These are phyloP conservation scores for Papilio polytes DNA, from an alignment of 1,140 invertebrate species.

Conservation along the genomic window DNA sequence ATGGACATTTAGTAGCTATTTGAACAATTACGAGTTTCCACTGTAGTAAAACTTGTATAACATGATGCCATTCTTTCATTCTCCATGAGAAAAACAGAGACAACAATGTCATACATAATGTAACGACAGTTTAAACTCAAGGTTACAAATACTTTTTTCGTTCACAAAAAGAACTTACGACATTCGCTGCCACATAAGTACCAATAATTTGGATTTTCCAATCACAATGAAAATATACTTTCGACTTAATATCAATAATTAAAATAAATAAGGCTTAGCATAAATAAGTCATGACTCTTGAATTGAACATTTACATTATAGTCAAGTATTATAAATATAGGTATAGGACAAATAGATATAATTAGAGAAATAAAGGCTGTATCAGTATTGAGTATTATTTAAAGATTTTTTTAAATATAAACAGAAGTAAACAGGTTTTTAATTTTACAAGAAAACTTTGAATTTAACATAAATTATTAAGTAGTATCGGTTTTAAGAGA, in stretches of 20 bases:
- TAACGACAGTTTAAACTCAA: background rate
- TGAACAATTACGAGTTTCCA: too few species aligned
- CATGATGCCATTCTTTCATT: background rate
- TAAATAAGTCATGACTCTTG: slow-evolving; percentile 28
- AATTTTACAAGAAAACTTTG: background rate
- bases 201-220: slow-evolving; percentile 32
- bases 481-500: slow-evolving; percentile 27
- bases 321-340: slow-evolving; percentile 18
- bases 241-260: slow-evolving; percentile 29
- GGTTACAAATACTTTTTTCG: background rate
- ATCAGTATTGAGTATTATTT: slow-evolving; percentile 1
- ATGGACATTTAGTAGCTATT: slow-evolving; percentile 20
- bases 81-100: background rate
- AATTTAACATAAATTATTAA: slow-evolving; percentile 13
- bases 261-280: slow-evolving; percentile 37
- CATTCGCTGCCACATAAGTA: slow-evolving; percentile 34
- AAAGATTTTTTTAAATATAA: background rate
- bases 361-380: background rate
- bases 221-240: slow-evolving; percentile 11
- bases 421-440: background rate
- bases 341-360: slow-evolving; percentile 2
- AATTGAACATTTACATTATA: slow-evolving; percentile 17
- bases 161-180: background rate
- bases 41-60: background rate
- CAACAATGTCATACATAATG: background rate